These are phyloP conservation scores for Clarias pachynema DNA, from an alignment of 2,797 vertebrate genomes.

Conservation along the genomic window DNA sequence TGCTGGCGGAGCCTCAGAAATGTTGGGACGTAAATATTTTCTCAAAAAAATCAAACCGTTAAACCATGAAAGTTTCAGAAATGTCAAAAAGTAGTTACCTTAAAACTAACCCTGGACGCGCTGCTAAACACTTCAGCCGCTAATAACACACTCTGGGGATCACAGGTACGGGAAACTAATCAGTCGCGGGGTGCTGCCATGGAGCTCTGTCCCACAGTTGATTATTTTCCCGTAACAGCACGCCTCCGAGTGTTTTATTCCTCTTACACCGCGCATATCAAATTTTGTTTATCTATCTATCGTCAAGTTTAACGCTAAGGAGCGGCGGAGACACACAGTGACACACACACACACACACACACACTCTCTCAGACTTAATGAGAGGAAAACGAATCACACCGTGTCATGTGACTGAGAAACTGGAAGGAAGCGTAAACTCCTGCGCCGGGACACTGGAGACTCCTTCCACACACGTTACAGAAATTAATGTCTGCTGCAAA, in stretches of 20 bases:
- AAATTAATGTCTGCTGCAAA: background rate
- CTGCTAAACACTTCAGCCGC: background rate
- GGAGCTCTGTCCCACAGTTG: background rate
- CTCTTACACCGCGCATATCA: background rate
- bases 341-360: no score
- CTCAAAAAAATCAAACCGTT: background rate
- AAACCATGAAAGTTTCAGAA: background rate
- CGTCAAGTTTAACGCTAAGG: background rate
- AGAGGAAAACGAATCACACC: background rate
- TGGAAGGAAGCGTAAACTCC: background rate
- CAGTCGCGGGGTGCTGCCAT: background rate
- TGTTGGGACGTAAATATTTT: background rate
- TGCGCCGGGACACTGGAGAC: background rate
- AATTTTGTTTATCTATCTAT: background rate
- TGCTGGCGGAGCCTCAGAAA: background rate
- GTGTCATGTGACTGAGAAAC: background rate
- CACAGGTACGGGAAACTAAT: background rate
- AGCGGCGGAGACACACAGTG: no score
- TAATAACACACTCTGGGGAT: no score
- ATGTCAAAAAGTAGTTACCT: background rate
- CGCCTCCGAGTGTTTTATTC: background rate
- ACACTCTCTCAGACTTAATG: background rate
- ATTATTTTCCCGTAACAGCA: background rate
- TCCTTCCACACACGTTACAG: background rate
- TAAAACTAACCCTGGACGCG: background rate